Evolutionary conservation across 2,113 vertebrate genomes (phyloP).

Genomic region (Gadus macrocephalus): DNA sequence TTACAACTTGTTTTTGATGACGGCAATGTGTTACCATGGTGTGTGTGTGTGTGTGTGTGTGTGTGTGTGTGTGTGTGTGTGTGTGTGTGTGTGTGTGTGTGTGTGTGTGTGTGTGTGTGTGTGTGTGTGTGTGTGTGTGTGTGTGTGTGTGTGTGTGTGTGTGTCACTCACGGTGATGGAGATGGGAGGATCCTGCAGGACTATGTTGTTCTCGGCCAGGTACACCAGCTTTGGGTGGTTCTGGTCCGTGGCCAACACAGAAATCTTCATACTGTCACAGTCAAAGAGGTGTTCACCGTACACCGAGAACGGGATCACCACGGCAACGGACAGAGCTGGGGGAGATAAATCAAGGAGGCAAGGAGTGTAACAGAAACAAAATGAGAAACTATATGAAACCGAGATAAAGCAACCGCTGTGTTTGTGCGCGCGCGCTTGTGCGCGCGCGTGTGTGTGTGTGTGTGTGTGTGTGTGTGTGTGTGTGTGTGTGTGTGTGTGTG

Average conservation of each 20-base stretch:
- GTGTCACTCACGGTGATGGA: conserved; percentile 57
- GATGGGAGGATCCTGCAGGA: conserved; percentile 62
- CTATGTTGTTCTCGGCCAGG: conserved; percentile 70
- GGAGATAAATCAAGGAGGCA: conserved; percentile 12
- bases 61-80: background rate
- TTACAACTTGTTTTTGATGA: too few relatives aligned
- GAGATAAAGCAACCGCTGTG: background rate
- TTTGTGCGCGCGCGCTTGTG: too few relatives aligned
- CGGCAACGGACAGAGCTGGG: conserved; percentile 71
- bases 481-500: background rate
- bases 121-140: background rate
- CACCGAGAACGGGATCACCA: conserved; percentile 71
- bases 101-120: background rate
- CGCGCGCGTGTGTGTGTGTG: background rate
- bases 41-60: background rate
- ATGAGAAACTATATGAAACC: background rate
- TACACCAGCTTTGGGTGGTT: conserved; percentile 22
- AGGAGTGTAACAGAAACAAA: background rate
- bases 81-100: background rate
- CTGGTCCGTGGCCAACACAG: conserved; percentile 53
- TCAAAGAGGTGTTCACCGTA: conserved; percentile 69
- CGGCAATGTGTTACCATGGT: background rate
- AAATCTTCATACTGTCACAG: conserved; percentile 73
- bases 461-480: too few relatives aligned
- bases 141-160: background rate